Percentiles rank a stretch among this genome's conserved stretches.
Evolutionary conservation across 2,888 invertebrate species (phyloP).

Genomic region (Ochropacha duplaris): DNA sequence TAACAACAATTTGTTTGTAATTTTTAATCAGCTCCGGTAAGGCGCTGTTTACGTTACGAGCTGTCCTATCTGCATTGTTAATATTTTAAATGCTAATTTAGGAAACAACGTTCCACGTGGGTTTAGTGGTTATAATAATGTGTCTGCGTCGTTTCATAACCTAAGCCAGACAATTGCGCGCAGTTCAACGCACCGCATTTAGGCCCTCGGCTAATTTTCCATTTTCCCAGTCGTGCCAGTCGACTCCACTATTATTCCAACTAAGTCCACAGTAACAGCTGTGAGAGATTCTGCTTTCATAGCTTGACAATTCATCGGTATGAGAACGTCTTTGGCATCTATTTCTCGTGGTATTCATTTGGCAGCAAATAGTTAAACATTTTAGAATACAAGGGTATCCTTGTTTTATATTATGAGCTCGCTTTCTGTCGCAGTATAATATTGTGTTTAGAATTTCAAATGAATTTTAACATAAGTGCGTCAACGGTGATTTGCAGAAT

Average conservation of each 20-base stretch:
- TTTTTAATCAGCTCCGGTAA: slow-evolving; percentile 5
- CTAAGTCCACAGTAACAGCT: slow-evolving; percentile 9
- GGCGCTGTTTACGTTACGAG: background rate
- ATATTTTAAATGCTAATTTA: slow-evolving; percentile 31
- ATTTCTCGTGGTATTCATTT: background rate
- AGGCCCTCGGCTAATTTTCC: slow-evolving; percentile 63
- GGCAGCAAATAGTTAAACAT: background rate
- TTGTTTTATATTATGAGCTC: slow-evolving; percentile 7
- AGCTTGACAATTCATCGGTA: slow-evolving; percentile 5
- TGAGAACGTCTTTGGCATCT: background rate
- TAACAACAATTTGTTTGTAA: slow-evolving; percentile 6
- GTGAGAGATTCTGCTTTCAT: slow-evolving; percentile 4
- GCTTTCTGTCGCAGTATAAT: slow-evolving; percentile 11
- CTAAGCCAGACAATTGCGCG: slow-evolving; percentile 46
- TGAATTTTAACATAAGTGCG: slow-evolving; percentile 28
- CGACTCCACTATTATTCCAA: slow-evolving; percentile 30
- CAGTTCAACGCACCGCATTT: slow-evolving; percentile 66
- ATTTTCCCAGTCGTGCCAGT: slow-evolving; percentile 56
- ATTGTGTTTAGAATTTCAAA: slow-evolving; percentile 44
- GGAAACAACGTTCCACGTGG: slow-evolving; percentile 34
- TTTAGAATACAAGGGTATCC: background rate
- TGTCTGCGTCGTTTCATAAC: slow-evolving; percentile 47
- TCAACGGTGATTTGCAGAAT: slow-evolving; percentile 31
- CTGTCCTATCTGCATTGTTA: background rate
- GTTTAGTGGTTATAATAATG: slow-evolving; percentile 34